Conservation (phyloP, 2,888 invertebrate genomes). For the Drosophila kuntzei region DNA sequence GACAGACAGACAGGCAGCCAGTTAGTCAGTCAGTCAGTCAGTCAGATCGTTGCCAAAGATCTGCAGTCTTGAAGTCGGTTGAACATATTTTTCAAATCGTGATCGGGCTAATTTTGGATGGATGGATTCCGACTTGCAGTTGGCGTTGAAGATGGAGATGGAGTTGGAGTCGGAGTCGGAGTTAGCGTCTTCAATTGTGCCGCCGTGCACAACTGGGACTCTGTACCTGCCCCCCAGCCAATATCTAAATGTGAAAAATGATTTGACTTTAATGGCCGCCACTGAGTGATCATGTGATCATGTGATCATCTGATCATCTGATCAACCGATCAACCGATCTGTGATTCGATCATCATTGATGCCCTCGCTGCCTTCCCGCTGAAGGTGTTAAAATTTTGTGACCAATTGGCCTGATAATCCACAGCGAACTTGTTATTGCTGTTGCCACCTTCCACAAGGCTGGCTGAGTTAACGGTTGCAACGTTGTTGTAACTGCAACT, state of each 20-base stretch:
- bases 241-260: constrained; percentile 84
- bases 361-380: constrained; percentile 43
- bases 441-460: constrained; percentile 35
- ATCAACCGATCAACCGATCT: constrained; percentile 47
- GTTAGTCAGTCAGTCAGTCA: constrained; percentile 21
- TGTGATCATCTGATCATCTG: constrained; percentile 53
- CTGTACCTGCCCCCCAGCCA: constrained; percentile 52
- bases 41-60: constrained; percentile 29
- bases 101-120: constrained; percentile 77
- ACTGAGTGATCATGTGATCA: constrained; percentile 83
- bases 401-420: constrained; percentile 67
- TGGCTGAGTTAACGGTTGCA: constrained; percentile 55
- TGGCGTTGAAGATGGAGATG: constrained; percentile 17
- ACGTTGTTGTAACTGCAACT: constrained; percentile 33
- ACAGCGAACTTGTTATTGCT: constrained; percentile 38
- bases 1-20: constrained; percentile 7
- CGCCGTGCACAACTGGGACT: constrained; percentile 49
- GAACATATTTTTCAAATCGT: constrained; percentile 77
- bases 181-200: constrained; percentile 72
- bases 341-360: constrained; percentile 37
- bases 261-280: constrained; percentile 85
- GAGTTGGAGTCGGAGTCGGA: constrained; percentile 14
- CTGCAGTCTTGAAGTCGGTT: constrained; percentile 45
- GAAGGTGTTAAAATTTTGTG: constrained; percentile 83
- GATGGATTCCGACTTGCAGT: constrained; percentile 56